Conservation (phyloP, 1,140 invertebrate species). For the Diabrotica undecimpunctata region DNA sequence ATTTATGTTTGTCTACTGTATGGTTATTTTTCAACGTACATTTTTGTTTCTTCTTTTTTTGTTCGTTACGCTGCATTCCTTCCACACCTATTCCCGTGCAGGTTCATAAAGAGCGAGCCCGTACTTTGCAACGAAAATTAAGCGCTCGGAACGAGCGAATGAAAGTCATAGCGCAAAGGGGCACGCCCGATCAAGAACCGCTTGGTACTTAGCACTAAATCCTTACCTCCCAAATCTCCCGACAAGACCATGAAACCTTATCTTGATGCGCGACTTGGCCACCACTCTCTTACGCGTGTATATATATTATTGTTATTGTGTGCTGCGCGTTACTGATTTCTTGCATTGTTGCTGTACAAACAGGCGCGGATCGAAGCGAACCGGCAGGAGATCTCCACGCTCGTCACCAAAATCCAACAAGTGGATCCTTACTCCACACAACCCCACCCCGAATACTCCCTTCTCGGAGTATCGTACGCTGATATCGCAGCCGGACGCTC, state of each 20-base stretch:
- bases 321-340: slow-evolving; percentile 40
- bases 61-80: slow-evolving; percentile 60
- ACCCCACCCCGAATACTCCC: slow-evolving; percentile 43
- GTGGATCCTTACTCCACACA: slow-evolving; percentile 69
- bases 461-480: slow-evolving; percentile 51
- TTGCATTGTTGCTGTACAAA: slow-evolving; percentile 55
- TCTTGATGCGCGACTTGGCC: slow-evolving; percentile 40
- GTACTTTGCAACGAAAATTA: slow-evolving; percentile 83
- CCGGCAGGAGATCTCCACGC: slow-evolving; percentile 62
- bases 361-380: slow-evolving; percentile 67
- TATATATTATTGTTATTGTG: slow-evolving; percentile 11
- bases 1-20: slow-evolving; percentile 33
- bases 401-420: slow-evolving; percentile 64
- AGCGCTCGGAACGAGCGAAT: slow-evolving; percentile 80
- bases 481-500: slow-evolving; percentile 44
- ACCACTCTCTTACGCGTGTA: slow-evolving; percentile 36
- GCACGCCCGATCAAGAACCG: slow-evolving; percentile 72
- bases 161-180: slow-evolving; percentile 79
- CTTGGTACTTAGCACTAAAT: slow-evolving; percentile 54
- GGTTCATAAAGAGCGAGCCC: slow-evolving; percentile 80
- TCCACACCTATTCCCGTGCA: slow-evolving; percentile 49
- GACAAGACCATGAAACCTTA: slow-evolving; percentile 31
- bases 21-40: slow-evolving; percentile 40
- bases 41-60: slow-evolving; percentile 53
- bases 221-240: slow-evolving; percentile 13